Evolutionary conservation across 2,888 invertebrate species (phyloP).

Genomic region (Orthosia cruda): DNA sequence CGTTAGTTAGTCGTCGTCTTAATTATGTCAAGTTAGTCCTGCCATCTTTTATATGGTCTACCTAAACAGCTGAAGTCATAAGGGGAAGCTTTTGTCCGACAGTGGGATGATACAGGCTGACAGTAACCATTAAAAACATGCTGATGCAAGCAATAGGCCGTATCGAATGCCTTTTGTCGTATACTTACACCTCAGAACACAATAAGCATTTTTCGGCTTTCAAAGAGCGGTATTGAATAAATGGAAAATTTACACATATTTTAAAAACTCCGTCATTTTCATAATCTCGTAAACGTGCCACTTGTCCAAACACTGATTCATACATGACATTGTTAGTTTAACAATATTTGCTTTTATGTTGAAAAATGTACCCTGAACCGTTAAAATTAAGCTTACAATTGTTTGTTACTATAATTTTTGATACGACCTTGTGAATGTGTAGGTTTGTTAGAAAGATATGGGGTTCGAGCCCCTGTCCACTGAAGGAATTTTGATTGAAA

Average conservation of each 20-base stretch:
- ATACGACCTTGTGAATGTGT: background rate
- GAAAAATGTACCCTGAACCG: background rate
- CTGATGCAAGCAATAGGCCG: too few species aligned
- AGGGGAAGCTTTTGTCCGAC: too few species aligned
- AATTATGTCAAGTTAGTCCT: too few species aligned
- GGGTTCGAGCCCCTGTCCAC: background rate
- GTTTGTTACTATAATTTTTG: background rate
- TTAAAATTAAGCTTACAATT: constrained; percentile 6
- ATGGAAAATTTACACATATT: constrained; percentile 2
- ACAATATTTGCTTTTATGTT: background rate
- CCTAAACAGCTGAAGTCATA: too few species aligned
- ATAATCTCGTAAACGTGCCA: constrained; percentile 37
- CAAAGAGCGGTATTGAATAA: background rate
- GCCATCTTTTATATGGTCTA: too few species aligned
- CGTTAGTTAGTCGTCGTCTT: too few species aligned
- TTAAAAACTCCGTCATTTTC: constrained; percentile 5
- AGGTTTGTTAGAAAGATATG: constrained; percentile 6
- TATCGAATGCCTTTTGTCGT: too few species aligned
- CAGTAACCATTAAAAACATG: too few species aligned
- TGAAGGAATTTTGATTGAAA: background rate
- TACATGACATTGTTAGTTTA: background rate
- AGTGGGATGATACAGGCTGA: too few species aligned
- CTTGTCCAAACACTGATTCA: constrained; percentile 60
- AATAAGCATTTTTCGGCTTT: background rate
- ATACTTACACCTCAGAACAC: background rate